Conservation (phyloP, 2,888 invertebrate species). For the Megaustenia siamemsis region DNA sequence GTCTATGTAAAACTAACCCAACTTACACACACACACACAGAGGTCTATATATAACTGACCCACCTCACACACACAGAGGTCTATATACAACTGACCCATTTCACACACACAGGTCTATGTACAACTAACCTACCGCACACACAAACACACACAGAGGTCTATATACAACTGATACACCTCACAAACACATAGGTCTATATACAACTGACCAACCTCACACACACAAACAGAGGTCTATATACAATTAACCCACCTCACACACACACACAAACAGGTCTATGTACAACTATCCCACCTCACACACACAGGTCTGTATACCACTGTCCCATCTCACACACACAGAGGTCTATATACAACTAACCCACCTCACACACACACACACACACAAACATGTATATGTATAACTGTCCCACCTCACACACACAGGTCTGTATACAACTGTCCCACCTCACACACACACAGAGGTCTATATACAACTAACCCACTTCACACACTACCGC, state of each 20-base stretch:
- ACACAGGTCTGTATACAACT: neutral
- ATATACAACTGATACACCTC: neutral
- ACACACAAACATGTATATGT: constrained; percentile 10
- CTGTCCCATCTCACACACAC: neutral
- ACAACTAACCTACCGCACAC: neutral
- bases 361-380: constrained; percentile 17
- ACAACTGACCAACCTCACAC: neutral
- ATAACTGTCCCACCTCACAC: neutral
- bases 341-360: neutral
- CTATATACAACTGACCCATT: constrained; percentile 9
- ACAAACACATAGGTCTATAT: constrained; percentile 14
- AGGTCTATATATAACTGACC: constrained; percentile 26
- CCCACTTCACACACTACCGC: neutral
- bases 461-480: constrained; percentile 8
- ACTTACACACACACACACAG: constrained; percentile 26
- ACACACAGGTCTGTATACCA: constrained; percentile 9
- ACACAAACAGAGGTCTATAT: constrained; percentile 27
- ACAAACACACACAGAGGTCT: constrained; percentile 10
- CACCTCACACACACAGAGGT: constrained; percentile 11
- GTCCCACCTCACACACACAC: constrained; percentile 4
- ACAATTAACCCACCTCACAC: neutral
- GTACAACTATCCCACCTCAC: neutral
- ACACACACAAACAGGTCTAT: neutral
- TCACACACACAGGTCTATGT: constrained; percentile 18
- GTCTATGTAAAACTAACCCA: neutral